phyloP scores from a whole-genome alignment of 1,140 invertebrate genomes.

The Zaprionus kolodkinae region DNA sequence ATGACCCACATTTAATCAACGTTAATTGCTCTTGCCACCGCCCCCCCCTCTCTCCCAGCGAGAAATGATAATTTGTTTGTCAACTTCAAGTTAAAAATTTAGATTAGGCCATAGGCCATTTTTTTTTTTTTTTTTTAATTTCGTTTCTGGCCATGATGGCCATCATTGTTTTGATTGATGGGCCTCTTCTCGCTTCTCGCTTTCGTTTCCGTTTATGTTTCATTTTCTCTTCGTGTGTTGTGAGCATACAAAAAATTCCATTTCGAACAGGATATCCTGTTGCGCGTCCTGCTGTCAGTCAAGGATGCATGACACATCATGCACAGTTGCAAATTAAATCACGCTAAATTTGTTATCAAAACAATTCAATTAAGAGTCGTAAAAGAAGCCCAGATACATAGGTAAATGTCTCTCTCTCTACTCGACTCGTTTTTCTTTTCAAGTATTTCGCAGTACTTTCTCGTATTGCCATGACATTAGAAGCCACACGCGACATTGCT shows the following conservation, averaged over 20 bases:
- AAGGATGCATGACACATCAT: neutral
- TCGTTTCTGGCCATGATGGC: conserved; percentile 40
- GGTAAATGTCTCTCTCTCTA: neutral
- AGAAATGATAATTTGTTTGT: conserved; percentile 74
- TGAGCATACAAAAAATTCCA: conserved; percentile 55
- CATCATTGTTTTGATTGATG: conserved; percentile 69
- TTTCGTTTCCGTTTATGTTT: conserved; percentile 23
- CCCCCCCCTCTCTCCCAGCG: too few relatives aligned
- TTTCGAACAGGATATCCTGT: conserved; percentile 70
- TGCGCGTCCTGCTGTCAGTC: conserved; percentile 43
- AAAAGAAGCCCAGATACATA: neutral
- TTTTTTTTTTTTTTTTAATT: conserved; percentile 12
- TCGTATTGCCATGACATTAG: neutral
- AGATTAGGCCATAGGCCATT: conserved; percentile 16
- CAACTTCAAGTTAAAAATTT: conserved; percentile 68
- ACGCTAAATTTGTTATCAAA: conserved; percentile 5
- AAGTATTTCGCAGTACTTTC: neutral
- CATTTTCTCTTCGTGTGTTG: neutral
- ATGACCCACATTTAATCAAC: conserved; percentile 75
- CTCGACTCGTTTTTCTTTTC: neutral
- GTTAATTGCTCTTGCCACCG: conserved; percentile 51
- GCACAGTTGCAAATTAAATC: conserved; percentile 2
- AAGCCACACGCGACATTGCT: neutral
- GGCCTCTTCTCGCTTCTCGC: conserved; percentile 10
- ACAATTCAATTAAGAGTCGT: neutral